A percentile compares a stretch with the other conserved stretches of the same genome.
phyloP scores from a whole-genome alignment of 1,140 invertebrate species.

The Cydia splendana region DNA sequence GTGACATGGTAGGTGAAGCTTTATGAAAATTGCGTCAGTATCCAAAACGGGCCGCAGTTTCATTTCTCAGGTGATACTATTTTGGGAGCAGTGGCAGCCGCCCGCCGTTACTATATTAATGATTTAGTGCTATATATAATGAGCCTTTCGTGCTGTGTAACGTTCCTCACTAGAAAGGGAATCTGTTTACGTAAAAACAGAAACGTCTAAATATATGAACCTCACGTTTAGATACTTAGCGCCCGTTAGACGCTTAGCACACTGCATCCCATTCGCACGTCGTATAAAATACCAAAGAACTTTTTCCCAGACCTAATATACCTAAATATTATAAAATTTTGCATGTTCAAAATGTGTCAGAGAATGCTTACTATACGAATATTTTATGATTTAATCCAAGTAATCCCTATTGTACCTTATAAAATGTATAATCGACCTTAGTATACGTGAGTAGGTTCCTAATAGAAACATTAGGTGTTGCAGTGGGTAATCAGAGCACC shows the following conservation, averaged over 20 bases:
- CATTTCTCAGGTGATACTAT: constrained; percentile 37
- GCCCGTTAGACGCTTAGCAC: too few species aligned
- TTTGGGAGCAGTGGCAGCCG: constrained; percentile 32
- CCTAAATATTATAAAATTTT: too few species aligned
- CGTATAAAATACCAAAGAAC: too few species aligned
- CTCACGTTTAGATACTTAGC: not conserved
- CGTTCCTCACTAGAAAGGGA: not conserved
- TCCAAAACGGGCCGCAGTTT: constrained; percentile 30
- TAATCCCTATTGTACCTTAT: too few species aligned
- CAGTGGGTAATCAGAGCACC: constrained; percentile 48
- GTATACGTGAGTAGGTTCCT: constrained; percentile 11
- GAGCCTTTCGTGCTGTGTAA: constrained; percentile 1
- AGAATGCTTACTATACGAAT: too few species aligned
- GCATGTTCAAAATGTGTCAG: too few species aligned
- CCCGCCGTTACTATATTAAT: constrained; percentile 34
- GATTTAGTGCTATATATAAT: constrained; percentile 29
- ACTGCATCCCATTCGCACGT: too few species aligned
- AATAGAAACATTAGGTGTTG: constrained; percentile 51
- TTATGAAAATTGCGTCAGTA: constrained; percentile 38
- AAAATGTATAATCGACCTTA: too few species aligned
- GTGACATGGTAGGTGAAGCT: constrained; percentile 38
- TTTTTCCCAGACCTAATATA: too few species aligned
- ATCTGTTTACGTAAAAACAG: not conserved
- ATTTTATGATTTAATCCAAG: too few species aligned
- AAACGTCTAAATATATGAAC: not conserved